A percentile compares a stretch with the other conserved stretches of the same genome.
These are phyloP conservation scores for Brevimyrus niger DNA, from an alignment of 2,113 vertebrate genomes.

Conservation along the genomic window DNA sequence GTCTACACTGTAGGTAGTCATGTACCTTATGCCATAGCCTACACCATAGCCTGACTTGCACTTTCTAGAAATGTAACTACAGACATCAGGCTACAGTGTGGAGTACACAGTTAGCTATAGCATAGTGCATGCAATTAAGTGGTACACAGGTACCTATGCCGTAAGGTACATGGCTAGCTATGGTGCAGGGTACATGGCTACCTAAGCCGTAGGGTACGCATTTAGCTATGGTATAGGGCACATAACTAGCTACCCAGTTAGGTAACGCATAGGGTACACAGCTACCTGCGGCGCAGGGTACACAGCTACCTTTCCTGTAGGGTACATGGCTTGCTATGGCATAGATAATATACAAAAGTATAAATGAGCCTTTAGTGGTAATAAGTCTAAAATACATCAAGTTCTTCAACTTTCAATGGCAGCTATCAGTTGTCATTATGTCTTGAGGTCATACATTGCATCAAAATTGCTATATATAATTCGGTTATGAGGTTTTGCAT, in stretches of 20 bases:
- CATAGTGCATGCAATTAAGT: no score
- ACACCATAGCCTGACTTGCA: not conserved
- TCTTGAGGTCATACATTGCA: not conserved
- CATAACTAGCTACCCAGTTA: conserved; percentile 13
- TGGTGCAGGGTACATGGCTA: no score
- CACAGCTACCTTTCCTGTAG: no score
- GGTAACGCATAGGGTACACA: no score
- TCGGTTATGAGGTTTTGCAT: not conserved
- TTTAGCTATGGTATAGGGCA: conserved; percentile 46
- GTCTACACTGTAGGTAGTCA: not conserved
- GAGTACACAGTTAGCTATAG: no score
- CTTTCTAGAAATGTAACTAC: not conserved
- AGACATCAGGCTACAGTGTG: not conserved
- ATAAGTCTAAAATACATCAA: not conserved
- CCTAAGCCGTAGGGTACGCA: no score
- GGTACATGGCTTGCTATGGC: not conserved
- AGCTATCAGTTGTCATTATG: not conserved
- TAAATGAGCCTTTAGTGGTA: not conserved
- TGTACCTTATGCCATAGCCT: not conserved
- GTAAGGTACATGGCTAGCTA: no score
- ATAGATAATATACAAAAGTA: not conserved
- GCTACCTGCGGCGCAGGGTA: no score
- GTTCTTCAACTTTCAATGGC: not conserved
- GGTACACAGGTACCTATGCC: no score
- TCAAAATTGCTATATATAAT: not conserved